A percentile compares a stretch with the other conserved stretches of the same genome.
Conservation (phyloP, 2,797 vertebrate genomes). For the Hydrolagus colliei region DNA sequence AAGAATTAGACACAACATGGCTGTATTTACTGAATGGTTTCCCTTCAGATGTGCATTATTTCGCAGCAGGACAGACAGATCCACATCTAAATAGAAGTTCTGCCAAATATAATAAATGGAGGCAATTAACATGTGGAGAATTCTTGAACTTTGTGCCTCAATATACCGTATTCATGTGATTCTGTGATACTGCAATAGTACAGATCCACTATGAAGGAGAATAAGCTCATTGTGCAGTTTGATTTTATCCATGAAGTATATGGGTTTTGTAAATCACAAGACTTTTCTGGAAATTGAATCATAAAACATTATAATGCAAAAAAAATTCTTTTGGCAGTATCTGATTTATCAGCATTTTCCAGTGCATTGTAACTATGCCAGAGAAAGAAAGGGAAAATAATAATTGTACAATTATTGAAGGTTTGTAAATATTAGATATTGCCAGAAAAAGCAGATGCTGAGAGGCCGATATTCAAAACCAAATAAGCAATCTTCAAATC, state of each 20-base stretch:
- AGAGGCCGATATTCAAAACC: too few relatives aligned
- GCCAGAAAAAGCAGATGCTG: too few relatives aligned
- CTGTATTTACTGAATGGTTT: too few relatives aligned
- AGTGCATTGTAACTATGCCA: too few relatives aligned
- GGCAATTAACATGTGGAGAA: not conserved
- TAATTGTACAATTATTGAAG: too few relatives aligned
- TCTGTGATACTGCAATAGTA: not conserved
- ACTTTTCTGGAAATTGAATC: not conserved
- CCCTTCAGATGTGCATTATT: too few relatives aligned
- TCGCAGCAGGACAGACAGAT: not conserved
- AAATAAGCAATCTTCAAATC: too few relatives aligned
- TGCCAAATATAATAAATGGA: not conserved
- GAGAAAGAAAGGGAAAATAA: too few relatives aligned
- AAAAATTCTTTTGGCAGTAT: not conserved
- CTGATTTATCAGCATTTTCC: not conserved
- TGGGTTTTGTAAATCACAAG: not conserved
- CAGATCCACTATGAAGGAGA: not conserved
- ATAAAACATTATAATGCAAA: not conserved
- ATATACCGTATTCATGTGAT: not conserved
- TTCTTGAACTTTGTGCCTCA: not conserved
- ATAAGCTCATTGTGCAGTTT: not conserved
- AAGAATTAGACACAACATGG: too few relatives aligned
- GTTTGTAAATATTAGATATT: too few relatives aligned
- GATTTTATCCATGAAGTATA: not conserved
- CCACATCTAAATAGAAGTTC: not conserved